Evolutionary conservation across 2,797 vertebrate genomes (phyloP).

Genomic region (Mus caroli): DNA sequence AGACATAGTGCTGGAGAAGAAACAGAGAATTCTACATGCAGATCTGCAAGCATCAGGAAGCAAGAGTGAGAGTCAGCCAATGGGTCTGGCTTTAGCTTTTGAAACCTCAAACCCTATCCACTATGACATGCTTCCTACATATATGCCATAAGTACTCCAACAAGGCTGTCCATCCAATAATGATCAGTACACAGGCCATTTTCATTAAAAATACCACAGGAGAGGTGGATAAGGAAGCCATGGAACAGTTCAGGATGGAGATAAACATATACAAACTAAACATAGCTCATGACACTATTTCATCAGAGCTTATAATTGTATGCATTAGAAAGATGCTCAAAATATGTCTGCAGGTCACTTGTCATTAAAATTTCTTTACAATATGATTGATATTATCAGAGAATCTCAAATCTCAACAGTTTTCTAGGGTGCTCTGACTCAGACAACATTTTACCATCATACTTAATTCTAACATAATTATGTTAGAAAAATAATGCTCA

Average conservation of each 20-base stretch:
- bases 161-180: background rate
- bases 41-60: background rate
- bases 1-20: background rate
- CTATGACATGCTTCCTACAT: background rate
- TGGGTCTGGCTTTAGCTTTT: background rate
- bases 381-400: background rate
- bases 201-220: background rate
- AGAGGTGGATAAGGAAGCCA: background rate
- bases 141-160: background rate
- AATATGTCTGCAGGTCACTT: background rate
- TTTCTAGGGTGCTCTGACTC: background rate
- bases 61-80: background rate
- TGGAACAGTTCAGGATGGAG: background rate
- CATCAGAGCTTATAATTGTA: background rate
- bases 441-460: background rate
- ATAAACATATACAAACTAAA: background rate
- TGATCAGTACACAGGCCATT: background rate
- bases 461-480: constrained; percentile 1
- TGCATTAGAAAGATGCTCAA: background rate
- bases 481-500: background rate
- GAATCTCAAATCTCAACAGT: background rate
- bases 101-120: background rate
- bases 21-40: background rate
- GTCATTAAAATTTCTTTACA: background rate
- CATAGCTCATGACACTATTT: background rate